A percentile compares a stretch with the other conserved stretches of the same genome.
phyloP scores from a whole-genome alignment of 2,888 invertebrate genomes.

The Papilio protenor region DNA sequence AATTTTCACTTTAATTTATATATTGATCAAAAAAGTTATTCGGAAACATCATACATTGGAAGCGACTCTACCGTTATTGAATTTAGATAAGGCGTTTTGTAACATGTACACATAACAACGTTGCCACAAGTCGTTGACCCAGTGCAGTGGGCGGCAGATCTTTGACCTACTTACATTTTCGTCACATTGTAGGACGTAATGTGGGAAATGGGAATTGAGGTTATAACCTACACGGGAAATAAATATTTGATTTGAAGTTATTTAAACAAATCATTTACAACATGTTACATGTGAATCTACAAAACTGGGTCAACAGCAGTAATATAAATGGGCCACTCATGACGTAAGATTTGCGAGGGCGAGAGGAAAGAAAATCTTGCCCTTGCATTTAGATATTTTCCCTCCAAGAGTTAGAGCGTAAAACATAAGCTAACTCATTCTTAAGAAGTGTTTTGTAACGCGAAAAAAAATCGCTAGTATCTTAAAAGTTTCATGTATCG shows the following conservation, averaged over 20 bases:
- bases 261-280: neutral
- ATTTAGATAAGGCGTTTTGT: constrained; percentile 29
- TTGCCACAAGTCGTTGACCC: constrained; percentile 51
- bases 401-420: too few relatives aligned
- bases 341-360: neutral
- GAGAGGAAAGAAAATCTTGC: neutral
- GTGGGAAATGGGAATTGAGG: constrained; percentile 38
- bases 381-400: neutral
- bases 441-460: too few relatives aligned
- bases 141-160: constrained; percentile 53
- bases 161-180: constrained; percentile 58
- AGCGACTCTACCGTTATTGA: constrained; percentile 17
- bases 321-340: neutral
- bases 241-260: constrained; percentile 8
- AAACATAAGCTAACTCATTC: too few relatives aligned
- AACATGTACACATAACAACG: constrained; percentile 30
- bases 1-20: too few relatives aligned
- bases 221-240: neutral
- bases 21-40: neutral
- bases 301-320: neutral
- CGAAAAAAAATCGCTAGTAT: too few relatives aligned
- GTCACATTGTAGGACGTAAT: constrained; percentile 30
- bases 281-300: neutral
- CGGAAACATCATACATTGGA: neutral
- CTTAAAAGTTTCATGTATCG: too few relatives aligned